Evolutionary conservation across 2,113 vertebrate genomes (phyloP).

Genomic region (Pedetes capensis): DNA sequence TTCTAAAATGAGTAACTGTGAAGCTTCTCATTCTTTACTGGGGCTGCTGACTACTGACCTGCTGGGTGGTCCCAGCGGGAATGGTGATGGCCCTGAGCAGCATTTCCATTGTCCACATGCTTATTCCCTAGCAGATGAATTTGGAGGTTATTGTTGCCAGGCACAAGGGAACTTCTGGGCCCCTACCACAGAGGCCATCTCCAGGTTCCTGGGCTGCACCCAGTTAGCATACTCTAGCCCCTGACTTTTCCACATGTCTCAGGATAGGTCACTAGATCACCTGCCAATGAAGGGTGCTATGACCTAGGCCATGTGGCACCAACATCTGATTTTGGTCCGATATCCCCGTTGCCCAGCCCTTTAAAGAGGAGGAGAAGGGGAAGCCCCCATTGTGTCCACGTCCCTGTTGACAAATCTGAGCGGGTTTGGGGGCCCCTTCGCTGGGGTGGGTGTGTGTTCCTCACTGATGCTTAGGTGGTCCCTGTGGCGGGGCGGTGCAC

Average conservation of each 20-base stretch:
- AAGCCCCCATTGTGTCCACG: not conserved
- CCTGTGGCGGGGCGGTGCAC: rapidly evolving
- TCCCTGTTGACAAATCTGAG: not conserved
- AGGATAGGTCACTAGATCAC: not conserved
- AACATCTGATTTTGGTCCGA: not conserved
- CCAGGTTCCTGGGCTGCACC: not conserved
- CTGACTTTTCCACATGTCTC: not conserved
- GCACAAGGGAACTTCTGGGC: not conserved
- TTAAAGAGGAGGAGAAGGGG: not conserved
- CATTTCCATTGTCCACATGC: rapidly evolving
- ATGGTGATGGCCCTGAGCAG: no score
- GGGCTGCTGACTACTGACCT: not conserved
- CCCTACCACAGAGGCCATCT: not conserved
- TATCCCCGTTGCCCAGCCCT: not conserved
- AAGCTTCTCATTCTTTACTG: no score
- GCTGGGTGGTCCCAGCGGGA: rapidly evolving
- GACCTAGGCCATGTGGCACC: not conserved
- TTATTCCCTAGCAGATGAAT: not conserved
- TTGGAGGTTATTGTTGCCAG: not conserved
- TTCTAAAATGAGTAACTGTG: no score
- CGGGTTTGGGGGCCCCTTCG: not conserved
- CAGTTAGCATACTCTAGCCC: no score
- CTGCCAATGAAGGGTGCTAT: rapidly evolving
- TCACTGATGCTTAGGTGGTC: not conserved
- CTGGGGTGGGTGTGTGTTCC: not conserved